Percentiles rank a stretch among this genome's conserved stretches.
Evolutionary conservation across 2,888 invertebrate genomes (phyloP).

Genomic region (Petrolisthes manimaculis): DNA sequence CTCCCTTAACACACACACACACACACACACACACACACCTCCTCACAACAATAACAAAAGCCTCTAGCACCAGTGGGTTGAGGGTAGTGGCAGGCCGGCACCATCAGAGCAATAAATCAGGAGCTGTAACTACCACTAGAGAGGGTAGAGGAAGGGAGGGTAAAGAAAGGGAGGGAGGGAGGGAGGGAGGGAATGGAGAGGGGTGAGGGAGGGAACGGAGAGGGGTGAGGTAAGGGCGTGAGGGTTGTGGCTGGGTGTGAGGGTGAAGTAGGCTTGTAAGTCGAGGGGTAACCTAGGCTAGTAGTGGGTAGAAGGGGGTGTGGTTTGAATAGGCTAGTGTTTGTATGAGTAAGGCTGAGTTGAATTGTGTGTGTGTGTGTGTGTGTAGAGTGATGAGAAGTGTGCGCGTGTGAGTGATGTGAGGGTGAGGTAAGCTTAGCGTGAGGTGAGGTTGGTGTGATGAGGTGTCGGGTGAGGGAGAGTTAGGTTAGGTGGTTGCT

Average conservation of each 20-base stretch:
- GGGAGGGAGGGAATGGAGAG: slow-evolving; percentile 5
- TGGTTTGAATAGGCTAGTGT: slow-evolving; percentile 1
- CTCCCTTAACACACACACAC: not conserved
- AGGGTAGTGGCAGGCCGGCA: slow-evolving; percentile 31
- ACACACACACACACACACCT: not conserved
- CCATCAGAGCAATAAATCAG: slow-evolving; percentile 45
- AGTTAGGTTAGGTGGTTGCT: not conserved
- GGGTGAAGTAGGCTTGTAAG: slow-evolving; percentile 8
- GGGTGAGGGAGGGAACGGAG: not conserved
- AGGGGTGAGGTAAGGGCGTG: not conserved
- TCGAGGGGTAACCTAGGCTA: not conserved
- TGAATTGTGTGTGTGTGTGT: too few species aligned
- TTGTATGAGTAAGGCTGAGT: too few species aligned
- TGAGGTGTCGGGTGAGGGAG: slow-evolving; percentile 3
- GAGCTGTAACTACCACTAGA: slow-evolving; percentile 33
- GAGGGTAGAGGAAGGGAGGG: slow-evolving; percentile 14
- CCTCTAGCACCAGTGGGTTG: slow-evolving; percentile 12
- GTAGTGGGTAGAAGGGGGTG: not conserved
- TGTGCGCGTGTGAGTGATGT: too few species aligned
- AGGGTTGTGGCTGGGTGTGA: not conserved
- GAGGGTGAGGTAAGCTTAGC: too few species aligned
- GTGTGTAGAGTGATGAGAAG: too few species aligned
- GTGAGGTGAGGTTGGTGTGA: not conserved
- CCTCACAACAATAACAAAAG: slow-evolving; percentile 9
- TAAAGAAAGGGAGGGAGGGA: not conserved